Base-by-base conservation (phyloP, 2,888 invertebrate species). In the Villa cingulata region DNA sequence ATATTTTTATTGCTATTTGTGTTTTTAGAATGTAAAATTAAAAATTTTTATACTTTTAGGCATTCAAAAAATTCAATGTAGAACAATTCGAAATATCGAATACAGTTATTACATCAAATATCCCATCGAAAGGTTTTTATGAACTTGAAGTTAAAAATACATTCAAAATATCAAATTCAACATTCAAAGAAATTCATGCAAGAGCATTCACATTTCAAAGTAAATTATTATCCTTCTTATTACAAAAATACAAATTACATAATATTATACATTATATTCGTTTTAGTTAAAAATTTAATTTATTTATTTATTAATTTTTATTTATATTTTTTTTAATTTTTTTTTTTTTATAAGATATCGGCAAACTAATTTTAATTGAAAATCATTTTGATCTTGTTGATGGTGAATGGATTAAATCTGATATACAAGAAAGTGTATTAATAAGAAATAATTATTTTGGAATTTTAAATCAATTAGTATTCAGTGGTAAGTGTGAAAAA, bases 1-100 rank as follows among this genome's bases (percentile, higher is more conserved):
- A n/a, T 45, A 50, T 23, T 23, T 23, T 51, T 23, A n/a, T n/a
- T n/a, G n/a, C n/a, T n/a, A n/a, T n/a, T n/a, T 23, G 7, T 23
- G 7, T 23, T 6, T 23, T 23, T 23, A 23, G 7, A 23, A 6
- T 6, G 7, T 23, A 23, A 23, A 6, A 23, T 23, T 23, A 23
- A 23, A 23, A 23, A 23, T 18, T n/a, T 15, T 3, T 15, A 43
- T 20, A n/a, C 44, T 51, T 51, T 23, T 44, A 86, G 67, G 78
- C 85, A 3, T 86, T 88, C 59, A 88, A 86, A 59, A 85, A 85
- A 66, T 85, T 88, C 60, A 75, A 78, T 23, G 77, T 82, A 0
- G 74, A 76, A 34, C 75, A 76, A 54, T 73, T 88, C 53, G 70
- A 76, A 53, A 65, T 88, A 44, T 72, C 73, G 38, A 78, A 81